Percentiles rank a stretch among this genome's conserved stretches.
Evolutionary conservation across 2,888 invertebrate species (phyloP).

Genomic region (Chaetogeoica ovagalla): DNA sequence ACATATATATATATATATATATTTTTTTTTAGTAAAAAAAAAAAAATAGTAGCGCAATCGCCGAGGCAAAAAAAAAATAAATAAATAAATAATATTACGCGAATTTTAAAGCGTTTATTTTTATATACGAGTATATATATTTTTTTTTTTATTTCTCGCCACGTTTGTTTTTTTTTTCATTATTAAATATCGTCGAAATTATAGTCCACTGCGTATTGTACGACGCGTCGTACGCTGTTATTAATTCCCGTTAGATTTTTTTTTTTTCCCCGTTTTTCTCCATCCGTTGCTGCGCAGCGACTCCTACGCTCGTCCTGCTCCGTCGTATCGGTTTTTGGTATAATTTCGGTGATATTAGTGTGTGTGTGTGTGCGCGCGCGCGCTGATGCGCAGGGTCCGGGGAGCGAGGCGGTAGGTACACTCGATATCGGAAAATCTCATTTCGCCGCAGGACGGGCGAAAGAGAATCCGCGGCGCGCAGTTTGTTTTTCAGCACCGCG

Average conservation of each 20-base stretch:
- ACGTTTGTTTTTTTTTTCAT: not conserved
- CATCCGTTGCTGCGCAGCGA: not conserved
- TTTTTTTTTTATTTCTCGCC: not conserved
- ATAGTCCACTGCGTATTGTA: not conserved
- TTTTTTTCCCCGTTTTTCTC: not conserved
- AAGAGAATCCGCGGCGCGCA: slow-evolving; percentile 22
- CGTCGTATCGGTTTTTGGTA: no score
- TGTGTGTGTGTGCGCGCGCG: no score
- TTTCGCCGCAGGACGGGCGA: not conserved
- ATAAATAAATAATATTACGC: slow-evolving; percentile 8
- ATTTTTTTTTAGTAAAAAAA: no score
- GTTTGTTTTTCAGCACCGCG: slow-evolving; percentile 50
- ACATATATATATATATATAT: slow-evolving; percentile 3
- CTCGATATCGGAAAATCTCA: slow-evolving; percentile 43
- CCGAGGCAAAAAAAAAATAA: slow-evolving; percentile 22
- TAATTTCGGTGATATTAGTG: no score
- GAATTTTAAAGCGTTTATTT: slow-evolving; percentile 2
- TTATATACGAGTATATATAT: not conserved
- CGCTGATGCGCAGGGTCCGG: not conserved
- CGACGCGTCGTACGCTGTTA: not conserved
- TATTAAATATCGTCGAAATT: slow-evolving; percentile 37
- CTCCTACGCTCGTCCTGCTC: no score
- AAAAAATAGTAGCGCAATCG: no score
- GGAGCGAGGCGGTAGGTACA: not conserved
- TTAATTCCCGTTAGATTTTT: not conserved